Percentiles rank a stretch among this genome's conserved stretches.
Evolutionary conservation across 2,797 vertebrate genomes (phyloP).

Genomic region (Mormyrus hasselquistii): DNA sequence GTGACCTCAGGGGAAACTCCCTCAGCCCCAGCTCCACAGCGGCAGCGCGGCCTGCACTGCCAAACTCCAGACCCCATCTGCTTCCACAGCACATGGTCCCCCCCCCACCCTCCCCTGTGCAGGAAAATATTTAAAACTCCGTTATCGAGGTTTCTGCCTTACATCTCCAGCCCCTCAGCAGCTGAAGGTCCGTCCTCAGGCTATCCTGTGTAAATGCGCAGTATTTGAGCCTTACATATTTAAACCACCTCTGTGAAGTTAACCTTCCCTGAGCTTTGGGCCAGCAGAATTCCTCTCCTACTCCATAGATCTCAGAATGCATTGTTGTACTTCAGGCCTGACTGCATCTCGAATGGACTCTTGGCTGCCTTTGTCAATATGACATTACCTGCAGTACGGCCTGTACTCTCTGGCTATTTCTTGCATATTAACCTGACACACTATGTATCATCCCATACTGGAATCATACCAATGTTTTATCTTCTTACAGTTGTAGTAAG

Average conservation of each 20-base stretch:
- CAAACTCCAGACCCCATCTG: not conserved
- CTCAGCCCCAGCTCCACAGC: not conserved
- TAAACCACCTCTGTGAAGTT: not conserved
- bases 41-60: not conserved
- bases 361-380: not conserved
- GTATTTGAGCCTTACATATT: not conserved
- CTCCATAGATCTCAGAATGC: not conserved
- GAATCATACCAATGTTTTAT: not conserved
- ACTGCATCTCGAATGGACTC: not conserved
- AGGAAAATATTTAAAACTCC: conserved; percentile 8
- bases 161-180: not conserved
- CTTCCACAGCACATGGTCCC: not conserved
- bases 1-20: not conserved
- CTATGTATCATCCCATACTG: not conserved
- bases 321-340: not conserved
- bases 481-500: not conserved
- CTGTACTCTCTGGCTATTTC: not conserved
- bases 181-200: not conserved
- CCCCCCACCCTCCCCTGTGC: no score
- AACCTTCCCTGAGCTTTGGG: not conserved
- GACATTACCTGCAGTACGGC: not conserved
- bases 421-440: not conserved
- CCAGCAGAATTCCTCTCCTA: not conserved
- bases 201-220: not conserved
- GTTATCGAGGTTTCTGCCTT: not conserved